Percentiles rank a stretch among this genome's conserved stretches.
phyloP scores from a whole-genome alignment of 1,140 invertebrate species.

The Meteorus sp. region DNA sequence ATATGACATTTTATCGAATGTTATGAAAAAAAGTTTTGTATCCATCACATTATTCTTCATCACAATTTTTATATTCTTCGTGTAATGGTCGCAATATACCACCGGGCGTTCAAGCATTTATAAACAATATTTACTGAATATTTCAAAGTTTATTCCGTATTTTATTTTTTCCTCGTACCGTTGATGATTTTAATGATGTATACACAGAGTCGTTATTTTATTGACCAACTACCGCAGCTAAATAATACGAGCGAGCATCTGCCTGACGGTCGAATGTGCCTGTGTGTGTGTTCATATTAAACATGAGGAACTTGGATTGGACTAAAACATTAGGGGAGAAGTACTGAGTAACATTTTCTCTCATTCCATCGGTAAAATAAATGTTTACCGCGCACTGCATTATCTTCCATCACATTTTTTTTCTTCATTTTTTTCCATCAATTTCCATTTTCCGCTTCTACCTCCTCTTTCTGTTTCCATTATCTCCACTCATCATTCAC shows the following conservation, averaged over 20 bases:
- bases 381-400: constrained; percentile 8
- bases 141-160: background rate
- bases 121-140: background rate
- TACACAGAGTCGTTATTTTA: constrained; percentile 21
- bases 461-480: constrained; percentile 1
- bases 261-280: background rate
- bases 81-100: no score
- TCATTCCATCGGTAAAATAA: background rate
- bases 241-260: no score
- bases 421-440: background rate
- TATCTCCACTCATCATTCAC: background rate
- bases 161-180: background rate
- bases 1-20: no score
- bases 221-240: constrained; percentile 13
- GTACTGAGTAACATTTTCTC: constrained; percentile 11
- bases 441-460: background rate
- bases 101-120: no score
- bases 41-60: no score
- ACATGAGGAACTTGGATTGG: background rate
- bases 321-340: constrained; percentile 2
- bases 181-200: constrained; percentile 23
- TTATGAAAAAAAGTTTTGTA: no score
- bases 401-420: background rate
- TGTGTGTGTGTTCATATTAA: constrained; percentile 26
- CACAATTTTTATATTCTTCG: no score